Evolutionary conservation across 2,888 invertebrate species (phyloP).

Genomic region (Hirtodrosophila histrioides): DNA sequence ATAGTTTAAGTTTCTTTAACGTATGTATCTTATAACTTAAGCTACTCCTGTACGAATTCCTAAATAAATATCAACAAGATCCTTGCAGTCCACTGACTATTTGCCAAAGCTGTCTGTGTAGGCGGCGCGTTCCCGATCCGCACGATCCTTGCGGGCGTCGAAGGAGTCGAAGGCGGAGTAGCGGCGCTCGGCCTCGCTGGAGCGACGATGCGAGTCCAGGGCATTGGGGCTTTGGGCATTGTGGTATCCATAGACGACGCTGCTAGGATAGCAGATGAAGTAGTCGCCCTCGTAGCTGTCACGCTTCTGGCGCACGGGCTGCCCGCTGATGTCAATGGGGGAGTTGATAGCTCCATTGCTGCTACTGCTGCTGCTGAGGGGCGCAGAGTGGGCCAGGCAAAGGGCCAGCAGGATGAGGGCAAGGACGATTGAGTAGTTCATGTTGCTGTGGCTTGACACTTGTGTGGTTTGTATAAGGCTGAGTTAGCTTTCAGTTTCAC

Average conservation of each 20-base stretch:
- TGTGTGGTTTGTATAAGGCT: too few species aligned
- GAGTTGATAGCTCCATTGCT: constrained; percentile 32
- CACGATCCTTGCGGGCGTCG: constrained; percentile 44
- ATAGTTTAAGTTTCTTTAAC: constrained; percentile 25
- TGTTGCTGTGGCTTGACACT: constrained; percentile 26
- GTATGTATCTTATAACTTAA: constrained; percentile 6
- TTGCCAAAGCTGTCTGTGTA: constrained; percentile 60
- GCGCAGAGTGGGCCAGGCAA: constrained; percentile 33
- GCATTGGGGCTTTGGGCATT: constrained; percentile 15
- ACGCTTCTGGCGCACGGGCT: constrained; percentile 55
- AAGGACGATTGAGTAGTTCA: constrained; percentile 41
- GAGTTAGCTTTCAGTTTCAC: constrained; percentile 2
- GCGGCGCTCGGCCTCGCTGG: constrained; percentile 19
- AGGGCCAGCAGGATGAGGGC: constrained; percentile 28
- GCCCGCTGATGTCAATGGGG: constrained; percentile 50
- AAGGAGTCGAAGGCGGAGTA: constrained; percentile 39
- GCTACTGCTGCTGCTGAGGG: constrained; percentile 12
- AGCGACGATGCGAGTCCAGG: constrained; percentile 47
- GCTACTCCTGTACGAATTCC: constrained; percentile 42
- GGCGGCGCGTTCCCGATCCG: constrained; percentile 58
- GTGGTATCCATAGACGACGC: constrained; percentile 57
- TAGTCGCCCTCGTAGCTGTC: constrained; percentile 42
- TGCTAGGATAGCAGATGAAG: constrained; percentile 68
- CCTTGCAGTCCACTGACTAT: constrained; percentile 22
- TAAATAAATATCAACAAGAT: constrained; percentile 3